Evolutionary conservation across 2,888 invertebrate genomes (phyloP).

Genomic region (Lysandra coridon): DNA sequence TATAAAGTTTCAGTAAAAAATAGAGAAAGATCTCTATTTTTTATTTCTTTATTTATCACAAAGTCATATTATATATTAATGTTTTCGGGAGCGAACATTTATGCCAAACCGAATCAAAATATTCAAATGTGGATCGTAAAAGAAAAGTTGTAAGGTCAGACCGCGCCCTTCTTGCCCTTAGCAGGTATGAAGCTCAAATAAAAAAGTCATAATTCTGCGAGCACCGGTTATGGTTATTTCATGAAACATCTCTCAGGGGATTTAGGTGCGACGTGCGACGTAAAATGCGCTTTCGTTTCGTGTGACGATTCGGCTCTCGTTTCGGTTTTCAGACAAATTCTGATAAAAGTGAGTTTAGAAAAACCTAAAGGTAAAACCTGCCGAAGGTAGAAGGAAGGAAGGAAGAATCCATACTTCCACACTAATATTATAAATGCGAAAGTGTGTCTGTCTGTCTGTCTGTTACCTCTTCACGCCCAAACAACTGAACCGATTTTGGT

Average conservation of each 20-base stretch:
- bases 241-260: conserved; percentile 43
- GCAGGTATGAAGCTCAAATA: conserved; percentile 20
- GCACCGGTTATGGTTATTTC: conserved; percentile 23
- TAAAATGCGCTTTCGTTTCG: conserved; percentile 43
- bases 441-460: too few relatives aligned
- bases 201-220: not conserved
- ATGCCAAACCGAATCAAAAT: conserved; percentile 1
- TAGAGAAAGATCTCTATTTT: too few relatives aligned
- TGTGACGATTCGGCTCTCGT: not conserved
- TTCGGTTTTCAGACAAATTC: not conserved
- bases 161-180: not conserved
- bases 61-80: not conserved
- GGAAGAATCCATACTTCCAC: too few relatives aligned
- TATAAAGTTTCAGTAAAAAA: too few relatives aligned
- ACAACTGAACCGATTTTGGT: too few relatives aligned
- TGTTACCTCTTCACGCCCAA: too few relatives aligned
- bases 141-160: not conserved
- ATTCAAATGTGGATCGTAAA: conserved; percentile 8
- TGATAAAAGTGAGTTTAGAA: not conserved
- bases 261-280: conserved; percentile 43
- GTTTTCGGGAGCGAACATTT: not conserved
- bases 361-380: too few relatives aligned
- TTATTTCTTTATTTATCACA: too few relatives aligned
- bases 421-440: too few relatives aligned
- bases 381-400: too few relatives aligned